Base-by-base conservation (phyloP, 2,113 vertebrate genomes). In the Serilophus lunatus region DNA sequence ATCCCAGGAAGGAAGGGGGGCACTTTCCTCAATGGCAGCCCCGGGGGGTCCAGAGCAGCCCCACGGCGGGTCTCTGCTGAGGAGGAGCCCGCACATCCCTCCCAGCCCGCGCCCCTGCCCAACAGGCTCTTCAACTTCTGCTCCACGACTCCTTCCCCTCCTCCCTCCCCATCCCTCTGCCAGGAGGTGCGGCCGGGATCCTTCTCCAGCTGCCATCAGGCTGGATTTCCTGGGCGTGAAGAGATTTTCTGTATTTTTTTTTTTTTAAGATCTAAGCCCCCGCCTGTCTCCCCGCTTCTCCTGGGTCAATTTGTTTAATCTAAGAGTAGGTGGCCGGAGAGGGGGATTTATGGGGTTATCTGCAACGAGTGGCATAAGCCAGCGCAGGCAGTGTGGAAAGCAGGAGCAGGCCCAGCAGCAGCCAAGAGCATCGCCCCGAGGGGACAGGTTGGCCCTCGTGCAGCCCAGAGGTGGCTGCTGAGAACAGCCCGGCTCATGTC, bases 121-220 rank as follows among this genome's bases (percentile, higher is more conserved):
- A 95, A 96, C 91, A 76, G 81, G 93, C 87, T 96, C 92, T 88
- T 95, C 83, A 96, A 96, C 95, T 96, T 95, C 89, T 89, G 75
- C 95, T 95, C 77, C 78, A 40, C 86, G 82, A 17, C 64, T 80
- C 36, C 75, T 77, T 64, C 83, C 78, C 76, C 74, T 63, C 88
- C 89, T 74, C 79, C 84, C 68, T 75, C 82, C 87, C 88, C 90
- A 72, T 88, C 77, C 71, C 69, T 68, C 54, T 82, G 81, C 82
- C 77, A 53, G 94, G 86, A 90, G 93, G 94, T 95, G 90, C 88
- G 86, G 75, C 77, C 54, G 60, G 82, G 94, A 82, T 74, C 86
- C 77, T 75, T 78, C 72, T 14, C 71, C 82, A 69, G 91, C 91
- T 82, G 88, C 94, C 54, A 82, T 76, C 70, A 51, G 89, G 47